Evolutionary conservation across 2,888 invertebrate genomes (phyloP), one percentile per base, ranked within the genome.

Genomic region (Netelia virgata): DNA sequence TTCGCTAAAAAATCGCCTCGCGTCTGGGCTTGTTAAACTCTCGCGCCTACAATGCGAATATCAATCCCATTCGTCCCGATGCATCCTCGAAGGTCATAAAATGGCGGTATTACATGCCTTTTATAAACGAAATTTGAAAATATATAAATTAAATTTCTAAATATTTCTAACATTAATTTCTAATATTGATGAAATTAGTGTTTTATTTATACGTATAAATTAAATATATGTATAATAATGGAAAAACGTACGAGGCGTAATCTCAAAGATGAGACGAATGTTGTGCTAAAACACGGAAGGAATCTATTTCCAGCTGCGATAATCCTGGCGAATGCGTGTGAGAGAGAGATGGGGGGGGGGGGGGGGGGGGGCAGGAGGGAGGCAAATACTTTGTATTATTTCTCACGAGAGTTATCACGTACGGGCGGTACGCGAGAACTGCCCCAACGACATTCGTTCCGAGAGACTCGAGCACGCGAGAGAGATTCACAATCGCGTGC

Each of bases 281-380:
- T 68, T 50, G 61, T 50, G 11, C 18, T 14, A 47, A 53, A n/a
- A 78, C 70, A 43, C 74, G 63, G 74, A 83, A 79, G 79, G 28
- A 79, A 83, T 83, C 70, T 75, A 83, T 79, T 70, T 68, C 74
- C 70, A 59, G 83, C 59, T 75, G 80, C 72, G 70, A 83, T 75
- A 75, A 83, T 75, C 47, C 59, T n/a, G 43, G 43, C 41, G 43
- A 61, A 69, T 75, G 68, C 80, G 47, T n/a, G 20, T 10, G 36
- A 47, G 43, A 28, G 28, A 14, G 50, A 50, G 50, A n/a, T 1
- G 28, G 61, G 57, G 9, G 9, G 36, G 18, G 18, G 18, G 18
- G 3, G 18, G 14, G 47, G 23, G 28, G 61, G 23, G 28, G 61
- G 57, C 11, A 5, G 36, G 18, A 55, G 18, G 18, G 3, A 55